Evolutionary conservation across 2,888 invertebrate genomes (phyloP), one percentile per base, ranked within the genome.

Genomic region (Tenthredo livida): DNA sequence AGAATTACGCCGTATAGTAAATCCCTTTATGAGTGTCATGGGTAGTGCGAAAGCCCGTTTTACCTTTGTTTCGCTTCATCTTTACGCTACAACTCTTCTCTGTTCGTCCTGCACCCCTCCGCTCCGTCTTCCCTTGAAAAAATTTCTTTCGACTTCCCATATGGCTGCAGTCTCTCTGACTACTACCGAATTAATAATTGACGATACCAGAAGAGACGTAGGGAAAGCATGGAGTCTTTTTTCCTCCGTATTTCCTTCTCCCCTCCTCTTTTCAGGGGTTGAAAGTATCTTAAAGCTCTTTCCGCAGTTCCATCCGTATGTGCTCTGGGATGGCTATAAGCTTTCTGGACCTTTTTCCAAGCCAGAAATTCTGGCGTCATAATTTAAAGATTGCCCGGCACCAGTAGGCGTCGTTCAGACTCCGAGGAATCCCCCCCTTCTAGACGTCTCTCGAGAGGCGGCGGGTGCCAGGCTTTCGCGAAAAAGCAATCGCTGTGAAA

Each of bases 401-500:
- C 17, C 77, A 25, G 15, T 29, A n/a, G 77, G 25, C 77, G 77
- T 77, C 77, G 77, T 77, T 77, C 54, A 47, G 54, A 29, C 77
- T 54, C 77, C 54, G 47, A 29, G 54, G n/a, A 50, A 33, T 4
- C 33, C 73, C 25, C 77, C 50, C 54, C 17, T 17, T n/a, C 12
- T 40, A 37, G 58, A 37, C 80, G 58, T 58, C 80, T 80, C 61
- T 61, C 29, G 37, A 77, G 77, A 77, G 37, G 40, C 47, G 33
- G 67, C 33, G 67, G 47, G 43, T 47, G 82, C 43, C 25, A 50
- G 21, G 83, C 83, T 43, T 83, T 65, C 47, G 89, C 87, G 88
- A 89, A 88, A 89, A 90, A 90, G 87, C 88, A 88, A 90, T 91
- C 91, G 89, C 87, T 89, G 90, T 91, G 89, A 90, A 91, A 90